A percentile compares a stretch with the other conserved stretches of the same genome.
These are phyloP conservation scores for Alentia gelatinosa DNA, from an alignment of 2,888 invertebrate genomes.

Conservation along the genomic window DNA sequence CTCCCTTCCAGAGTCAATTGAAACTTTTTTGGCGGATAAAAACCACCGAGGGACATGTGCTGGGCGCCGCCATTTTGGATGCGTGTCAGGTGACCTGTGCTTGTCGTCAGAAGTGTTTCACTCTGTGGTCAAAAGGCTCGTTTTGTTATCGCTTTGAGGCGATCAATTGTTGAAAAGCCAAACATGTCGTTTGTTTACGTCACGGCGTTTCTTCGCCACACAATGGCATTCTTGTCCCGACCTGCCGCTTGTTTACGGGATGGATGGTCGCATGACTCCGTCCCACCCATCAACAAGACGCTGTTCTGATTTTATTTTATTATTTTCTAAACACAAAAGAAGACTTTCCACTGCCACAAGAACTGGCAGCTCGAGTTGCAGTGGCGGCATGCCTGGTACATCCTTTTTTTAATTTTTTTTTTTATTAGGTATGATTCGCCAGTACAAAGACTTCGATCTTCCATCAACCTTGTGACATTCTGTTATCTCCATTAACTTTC, in stretches of 20 bases:
- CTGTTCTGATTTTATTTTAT: no score
- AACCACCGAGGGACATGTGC: neutral
- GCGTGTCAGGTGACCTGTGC: constrained; percentile 1
- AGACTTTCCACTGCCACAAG: no score
- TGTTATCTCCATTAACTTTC: no score
- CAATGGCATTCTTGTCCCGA: neutral
- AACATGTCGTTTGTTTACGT: constrained; percentile 29
- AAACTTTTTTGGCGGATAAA: neutral
- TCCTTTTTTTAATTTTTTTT: no score
- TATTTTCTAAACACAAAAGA: no score
- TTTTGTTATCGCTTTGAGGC: neutral
- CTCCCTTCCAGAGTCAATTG: neutral
- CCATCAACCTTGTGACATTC: no score
- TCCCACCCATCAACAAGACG: constrained; percentile 46
- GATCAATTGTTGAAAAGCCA: constrained; percentile 49
- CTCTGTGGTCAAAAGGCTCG: constrained; percentile 27
- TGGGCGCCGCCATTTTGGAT: neutral
- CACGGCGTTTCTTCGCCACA: neutral
- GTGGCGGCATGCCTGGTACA: no score
- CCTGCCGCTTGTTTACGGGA: neutral
- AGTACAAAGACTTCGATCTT: no score
- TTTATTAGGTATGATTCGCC: no score
- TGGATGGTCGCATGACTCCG: neutral
- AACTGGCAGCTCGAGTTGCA: no score
- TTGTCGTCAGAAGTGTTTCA: constrained; percentile 35